These are phyloP conservation scores for Cygnus buccinator DNA, from an alignment of 2,113 vertebrate genomes.

Conservation along the genomic window DNA sequence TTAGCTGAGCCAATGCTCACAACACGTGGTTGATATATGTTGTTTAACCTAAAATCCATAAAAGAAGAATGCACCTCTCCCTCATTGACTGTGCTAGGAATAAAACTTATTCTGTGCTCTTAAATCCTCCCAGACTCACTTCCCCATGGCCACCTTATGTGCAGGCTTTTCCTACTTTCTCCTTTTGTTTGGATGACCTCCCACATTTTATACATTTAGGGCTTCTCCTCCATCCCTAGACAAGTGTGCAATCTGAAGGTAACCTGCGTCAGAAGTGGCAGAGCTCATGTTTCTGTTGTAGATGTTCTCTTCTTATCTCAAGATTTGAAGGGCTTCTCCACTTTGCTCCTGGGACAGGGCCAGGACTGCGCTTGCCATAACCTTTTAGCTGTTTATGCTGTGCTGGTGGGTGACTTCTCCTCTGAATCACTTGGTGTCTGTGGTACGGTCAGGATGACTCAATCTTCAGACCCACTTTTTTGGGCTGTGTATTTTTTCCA, in stretches of 20 bases:
- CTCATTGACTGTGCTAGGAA: background rate
- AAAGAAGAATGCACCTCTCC: background rate
- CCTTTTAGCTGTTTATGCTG: background rate
- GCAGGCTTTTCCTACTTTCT: background rate
- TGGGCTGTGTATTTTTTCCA: background rate
- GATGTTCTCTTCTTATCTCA: background rate
- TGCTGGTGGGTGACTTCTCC: background rate
- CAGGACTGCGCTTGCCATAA: background rate
- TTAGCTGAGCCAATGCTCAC: background rate
- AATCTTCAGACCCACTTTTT: background rate
- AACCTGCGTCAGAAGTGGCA: background rate
- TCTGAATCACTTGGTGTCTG: background rate
- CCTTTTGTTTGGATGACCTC: background rate
- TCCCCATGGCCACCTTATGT: background rate
- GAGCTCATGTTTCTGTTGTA: background rate
- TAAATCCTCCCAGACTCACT: background rate
- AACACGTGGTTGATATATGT: background rate
- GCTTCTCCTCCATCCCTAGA: background rate
- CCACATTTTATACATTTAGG: background rate
- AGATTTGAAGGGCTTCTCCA: background rate
- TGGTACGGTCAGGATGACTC: background rate
- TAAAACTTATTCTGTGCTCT: background rate
- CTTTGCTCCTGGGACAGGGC: background rate
- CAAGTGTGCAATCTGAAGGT: background rate
- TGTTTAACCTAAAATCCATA: background rate